Evolutionary conservation across 2,888 invertebrate genomes (phyloP), one percentile per base, ranked within the genome.

Genomic region (Eristalis arbustorum): DNA sequence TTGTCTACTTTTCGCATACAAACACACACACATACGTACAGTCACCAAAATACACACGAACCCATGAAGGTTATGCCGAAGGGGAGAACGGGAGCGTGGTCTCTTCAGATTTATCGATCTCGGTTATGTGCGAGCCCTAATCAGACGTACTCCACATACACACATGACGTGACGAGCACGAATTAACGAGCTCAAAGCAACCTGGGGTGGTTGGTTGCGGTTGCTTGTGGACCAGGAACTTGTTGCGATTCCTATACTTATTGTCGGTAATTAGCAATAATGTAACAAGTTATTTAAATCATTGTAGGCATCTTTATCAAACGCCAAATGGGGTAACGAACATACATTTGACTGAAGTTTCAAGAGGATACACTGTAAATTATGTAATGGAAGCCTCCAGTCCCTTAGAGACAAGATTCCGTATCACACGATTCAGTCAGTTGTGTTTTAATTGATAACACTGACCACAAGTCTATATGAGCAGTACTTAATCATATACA

Each of bases 41-140:
- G 34, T 8, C 49, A 8, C 2, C 18, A 8, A 18, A n/a, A 49
- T 18, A 18, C 18, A 49, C n/a, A 49, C 18, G 2, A n/a, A 49
- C 49, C 10, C 8, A 8, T n/a, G 18, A 49, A 49, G 49, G 49
- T 49, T 49, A 49, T 49, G 2, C 49, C 18, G 18, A 18, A 18
- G 18, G 49, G 49, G 49, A 18, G 8, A 2, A 8, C 18, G 49
- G 49, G 18, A 49, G 8, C 14, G 42, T 42, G 42, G 67, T 34
- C 66, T 57, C 23, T 40, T 40, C 68, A 64, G 76, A 72, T 77
- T 77, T 85, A 85, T 85, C 82, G 85, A 85, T 85, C 81, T 72
- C 68, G 67, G 63, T 68, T 80, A 72, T 81, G 40, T 77, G 28
- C 77, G 84, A 81, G 77, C 85, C 85, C 85, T 85, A 82, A 85